A percentile compares a stretch with the other conserved stretches of the same genome.
These are phyloP conservation scores for Vombatus ursinus DNA, from an alignment of 2,113 vertebrate genomes.

Conservation along the genomic window DNA sequence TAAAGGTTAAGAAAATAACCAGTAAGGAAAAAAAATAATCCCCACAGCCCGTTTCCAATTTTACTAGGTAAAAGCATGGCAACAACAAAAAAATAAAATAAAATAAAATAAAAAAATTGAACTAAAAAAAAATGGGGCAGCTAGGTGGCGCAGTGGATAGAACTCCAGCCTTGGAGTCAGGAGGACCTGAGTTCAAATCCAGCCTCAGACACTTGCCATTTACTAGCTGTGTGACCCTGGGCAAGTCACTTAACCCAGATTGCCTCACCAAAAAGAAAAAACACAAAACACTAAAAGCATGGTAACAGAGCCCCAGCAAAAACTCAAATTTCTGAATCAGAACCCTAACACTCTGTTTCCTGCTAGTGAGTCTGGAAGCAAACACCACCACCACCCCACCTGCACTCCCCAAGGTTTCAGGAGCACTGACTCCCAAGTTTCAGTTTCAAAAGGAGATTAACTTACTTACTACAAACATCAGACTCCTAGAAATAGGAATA, in stretches of 20 bases:
- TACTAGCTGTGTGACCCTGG: too few relatives aligned
- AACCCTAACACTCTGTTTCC: conserved; percentile 11
- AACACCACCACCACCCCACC: background rate
- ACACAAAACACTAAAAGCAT: background rate
- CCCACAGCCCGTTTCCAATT: conserved; percentile 42
- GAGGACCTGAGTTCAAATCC: too few relatives aligned
- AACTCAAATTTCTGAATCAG: conserved; percentile 3
- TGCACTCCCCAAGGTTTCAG: background rate
- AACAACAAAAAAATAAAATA: conserved; percentile 6
- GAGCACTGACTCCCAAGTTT: conserved; percentile 12
- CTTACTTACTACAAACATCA: background rate
- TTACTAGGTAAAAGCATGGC: conserved; percentile 33
- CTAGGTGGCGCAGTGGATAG: too few relatives aligned
- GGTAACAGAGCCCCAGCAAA: conserved; percentile 50
- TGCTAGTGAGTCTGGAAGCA: background rate
- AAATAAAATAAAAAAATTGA: too few relatives aligned
- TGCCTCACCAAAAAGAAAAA: too few relatives aligned
- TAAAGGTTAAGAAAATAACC: conserved; percentile 28
- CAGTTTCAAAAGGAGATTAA: background rate
- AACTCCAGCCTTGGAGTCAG: too few relatives aligned
- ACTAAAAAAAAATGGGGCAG: too few relatives aligned
- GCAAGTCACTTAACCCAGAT: too few relatives aligned
- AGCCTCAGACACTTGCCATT: too few relatives aligned
- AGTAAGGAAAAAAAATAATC: conserved; percentile 31
- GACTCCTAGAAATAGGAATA: conserved; percentile 37